phyloP scores from a whole-genome alignment of 2,888 invertebrate species.

The Eupithecia insigniata region DNA sequence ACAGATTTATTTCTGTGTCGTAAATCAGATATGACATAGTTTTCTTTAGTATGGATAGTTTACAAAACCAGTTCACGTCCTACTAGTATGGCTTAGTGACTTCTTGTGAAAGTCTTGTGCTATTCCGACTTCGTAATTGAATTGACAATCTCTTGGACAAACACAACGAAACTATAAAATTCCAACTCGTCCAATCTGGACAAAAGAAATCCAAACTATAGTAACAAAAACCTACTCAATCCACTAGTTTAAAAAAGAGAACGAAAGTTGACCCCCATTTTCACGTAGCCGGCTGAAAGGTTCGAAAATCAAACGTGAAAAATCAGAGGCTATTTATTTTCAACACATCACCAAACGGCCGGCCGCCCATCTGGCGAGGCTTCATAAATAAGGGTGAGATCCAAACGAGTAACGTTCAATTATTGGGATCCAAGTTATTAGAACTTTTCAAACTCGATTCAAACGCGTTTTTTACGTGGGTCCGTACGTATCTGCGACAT shows the following conservation, averaged over 20 bases:
- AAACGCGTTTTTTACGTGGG: background rate
- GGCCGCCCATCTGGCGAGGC: slow-evolving; percentile 45
- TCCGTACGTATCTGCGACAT: background rate
- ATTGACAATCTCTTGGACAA: background rate
- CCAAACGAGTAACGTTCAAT: background rate
- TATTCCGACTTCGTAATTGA: background rate
- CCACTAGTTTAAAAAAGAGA: slow-evolving; percentile 14
- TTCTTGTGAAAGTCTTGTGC: background rate
- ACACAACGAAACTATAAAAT: background rate
- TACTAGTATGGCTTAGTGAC: background rate
- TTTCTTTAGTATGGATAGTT: too few species aligned
- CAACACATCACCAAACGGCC: slow-evolving; percentile 51
- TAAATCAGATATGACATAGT: too few species aligned
- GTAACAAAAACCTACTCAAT: slow-evolving; percentile 1
- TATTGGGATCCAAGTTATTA: background rate
- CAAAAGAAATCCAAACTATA: slow-evolving; percentile 1
- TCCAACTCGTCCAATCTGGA: background rate
- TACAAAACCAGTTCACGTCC: background rate
- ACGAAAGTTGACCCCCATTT: background rate
- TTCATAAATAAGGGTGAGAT: slow-evolving; percentile 3
- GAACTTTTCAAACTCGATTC: background rate
- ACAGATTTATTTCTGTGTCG: too few species aligned
- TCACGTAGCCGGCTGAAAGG: slow-evolving; percentile 6
- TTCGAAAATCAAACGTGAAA: slow-evolving; percentile 41
- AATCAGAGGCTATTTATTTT: slow-evolving; percentile 50